Evolutionary conservation across 2,113 vertebrate species (phyloP).

Genomic region (Machaerirhynchus nigripectus): DNA sequence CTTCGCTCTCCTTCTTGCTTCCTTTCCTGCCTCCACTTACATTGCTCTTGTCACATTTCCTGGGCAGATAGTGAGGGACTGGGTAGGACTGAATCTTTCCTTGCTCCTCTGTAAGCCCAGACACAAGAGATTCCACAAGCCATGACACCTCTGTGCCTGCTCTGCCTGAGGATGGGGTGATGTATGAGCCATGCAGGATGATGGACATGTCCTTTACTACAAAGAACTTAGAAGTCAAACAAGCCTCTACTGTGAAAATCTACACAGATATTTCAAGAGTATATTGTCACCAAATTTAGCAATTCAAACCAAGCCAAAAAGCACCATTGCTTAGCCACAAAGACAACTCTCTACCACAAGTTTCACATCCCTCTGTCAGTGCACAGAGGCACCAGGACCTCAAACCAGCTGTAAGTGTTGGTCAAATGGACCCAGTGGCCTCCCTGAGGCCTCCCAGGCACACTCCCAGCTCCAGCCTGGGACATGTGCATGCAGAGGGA

Average conservation of each 20-base stretch:
- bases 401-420: not conserved
- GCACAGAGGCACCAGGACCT: not conserved
- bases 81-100: not conserved
- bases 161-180: not conserved
- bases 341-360: not conserved
- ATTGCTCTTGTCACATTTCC: not conserved
- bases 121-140: not conserved
- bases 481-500: not conserved
- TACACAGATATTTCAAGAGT: not conserved
- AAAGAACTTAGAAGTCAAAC: not conserved
- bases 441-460: not conserved
- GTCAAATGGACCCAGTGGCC: not conserved
- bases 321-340: not conserved
- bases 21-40: not conserved
- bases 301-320: not conserved
- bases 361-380: conserved; percentile 10
- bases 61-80: not conserved
- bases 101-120: not conserved
- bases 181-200: not conserved
- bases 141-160: not conserved
- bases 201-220: not conserved
- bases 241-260: not conserved
- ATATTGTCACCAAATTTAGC: not conserved
- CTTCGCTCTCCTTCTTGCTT: not conserved
- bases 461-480: not conserved